Conservation (phyloP, 1,140 invertebrate species). For the Drosophila kikkawai region DNA sequence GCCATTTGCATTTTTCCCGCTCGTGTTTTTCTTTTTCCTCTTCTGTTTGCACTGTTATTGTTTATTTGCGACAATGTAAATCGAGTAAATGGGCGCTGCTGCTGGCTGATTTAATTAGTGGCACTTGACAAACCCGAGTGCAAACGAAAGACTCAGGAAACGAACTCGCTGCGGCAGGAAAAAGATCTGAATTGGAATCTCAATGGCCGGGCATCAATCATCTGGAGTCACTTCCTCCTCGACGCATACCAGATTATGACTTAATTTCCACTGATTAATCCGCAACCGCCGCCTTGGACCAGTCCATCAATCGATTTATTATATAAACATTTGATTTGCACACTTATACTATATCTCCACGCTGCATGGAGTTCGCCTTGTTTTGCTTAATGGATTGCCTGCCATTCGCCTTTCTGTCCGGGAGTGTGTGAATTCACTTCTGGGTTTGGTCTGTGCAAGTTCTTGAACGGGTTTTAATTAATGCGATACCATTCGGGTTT, state of each 20-base stretch:
- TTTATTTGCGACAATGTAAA: conserved; percentile 63
- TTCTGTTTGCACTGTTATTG: conserved; percentile 59
- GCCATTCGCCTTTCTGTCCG: conserved; percentile 18
- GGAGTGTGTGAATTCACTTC: conserved; percentile 36
- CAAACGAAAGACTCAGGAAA: conserved; percentile 76
- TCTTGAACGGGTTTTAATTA: conserved; percentile 44
- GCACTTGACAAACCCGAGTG: conserved; percentile 37
- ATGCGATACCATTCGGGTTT: conserved; percentile 30
- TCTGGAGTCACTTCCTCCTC: conserved; percentile 61
- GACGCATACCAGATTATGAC: conserved; percentile 35
- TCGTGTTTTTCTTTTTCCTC: conserved; percentile 16
- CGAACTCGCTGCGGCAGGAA: conserved; percentile 52
- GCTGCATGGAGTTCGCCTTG: neutral
- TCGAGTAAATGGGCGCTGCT: conserved; percentile 51
- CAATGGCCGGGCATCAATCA: conserved; percentile 65
- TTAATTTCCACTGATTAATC: conserved; percentile 45
- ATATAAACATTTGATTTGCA: conserved; percentile 37
- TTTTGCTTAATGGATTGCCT: conserved; percentile 21
- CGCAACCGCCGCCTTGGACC: conserved; percentile 35
- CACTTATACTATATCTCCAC: neutral
- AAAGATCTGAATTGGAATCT: conserved; percentile 45
- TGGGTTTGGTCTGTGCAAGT: conserved; percentile 28
- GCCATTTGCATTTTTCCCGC: conserved; percentile 71
- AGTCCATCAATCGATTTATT: conserved; percentile 39
- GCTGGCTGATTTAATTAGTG: conserved; percentile 44